These are phyloP conservation scores for Diadema setosum DNA, from an alignment of 35 echinoderm and acorn worm genomes.

Conservation along the genomic window DNA sequence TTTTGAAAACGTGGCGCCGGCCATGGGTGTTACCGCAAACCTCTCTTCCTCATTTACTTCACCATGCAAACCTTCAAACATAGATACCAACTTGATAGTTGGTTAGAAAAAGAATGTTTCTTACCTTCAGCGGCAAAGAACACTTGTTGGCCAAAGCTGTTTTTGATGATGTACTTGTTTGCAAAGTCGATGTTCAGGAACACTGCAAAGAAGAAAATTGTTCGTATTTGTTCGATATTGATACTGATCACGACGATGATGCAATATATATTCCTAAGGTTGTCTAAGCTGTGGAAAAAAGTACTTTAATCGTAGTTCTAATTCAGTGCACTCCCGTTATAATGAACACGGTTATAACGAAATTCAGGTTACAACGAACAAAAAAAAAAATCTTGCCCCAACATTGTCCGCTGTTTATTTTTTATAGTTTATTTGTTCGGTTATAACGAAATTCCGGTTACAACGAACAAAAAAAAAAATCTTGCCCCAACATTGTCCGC, in stretches of 20 bases:
- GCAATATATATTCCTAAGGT: background rate
- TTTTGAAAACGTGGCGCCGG: background rate
- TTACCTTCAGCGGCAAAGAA: conserved; percentile 49
- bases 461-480: no score
- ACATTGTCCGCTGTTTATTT: no score
- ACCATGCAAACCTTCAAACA: background rate
- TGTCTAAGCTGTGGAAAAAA: background rate
- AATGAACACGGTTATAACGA: no score
- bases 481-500: no score
- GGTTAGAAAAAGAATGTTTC: background rate
- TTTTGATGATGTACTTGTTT: conserved; percentile 79
- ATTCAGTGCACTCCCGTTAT: background rate
- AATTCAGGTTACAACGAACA: no score
- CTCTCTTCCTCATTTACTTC: background rate
- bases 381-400: no score
- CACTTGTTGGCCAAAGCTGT: conserved; percentile 74
- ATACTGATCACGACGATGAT: background rate
- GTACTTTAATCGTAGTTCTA: background rate
- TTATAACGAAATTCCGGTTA: no score
- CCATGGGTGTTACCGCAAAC: background rate
- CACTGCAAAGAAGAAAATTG: conserved; percentile 30
- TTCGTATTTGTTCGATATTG: background rate
- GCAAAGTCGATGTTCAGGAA: conserved; percentile 37
- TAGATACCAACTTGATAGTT: background rate
- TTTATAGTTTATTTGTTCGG: no score